These are phyloP conservation scores for Pteropus alecto DNA, from an alignment of 2,113 vertebrate species.

Conservation along the genomic window DNA sequence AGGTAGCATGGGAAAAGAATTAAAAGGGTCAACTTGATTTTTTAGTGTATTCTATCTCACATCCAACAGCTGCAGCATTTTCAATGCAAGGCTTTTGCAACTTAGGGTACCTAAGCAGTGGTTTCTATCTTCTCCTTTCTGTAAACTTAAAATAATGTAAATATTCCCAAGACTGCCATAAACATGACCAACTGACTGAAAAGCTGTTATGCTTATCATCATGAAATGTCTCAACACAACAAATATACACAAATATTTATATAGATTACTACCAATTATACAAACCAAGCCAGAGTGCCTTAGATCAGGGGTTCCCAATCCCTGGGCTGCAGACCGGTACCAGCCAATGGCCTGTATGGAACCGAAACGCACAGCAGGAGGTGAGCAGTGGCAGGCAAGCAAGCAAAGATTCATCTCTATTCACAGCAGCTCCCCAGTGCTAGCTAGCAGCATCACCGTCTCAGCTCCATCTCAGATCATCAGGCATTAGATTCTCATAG, in stretches of 20 bases:
- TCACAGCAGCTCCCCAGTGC: too few species aligned
- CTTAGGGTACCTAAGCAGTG: not conserved
- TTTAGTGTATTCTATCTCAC: not conserved
- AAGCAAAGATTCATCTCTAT: too few species aligned
- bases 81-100: not conserved
- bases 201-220: not conserved
- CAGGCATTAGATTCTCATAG: too few species aligned
- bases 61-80: not conserved
- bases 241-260: slow-evolving; percentile 41
- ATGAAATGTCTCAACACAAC: not conserved
- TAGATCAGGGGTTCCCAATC: too few species aligned
- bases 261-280: slow-evolving; percentile 23
- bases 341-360: too few species aligned
- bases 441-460: too few species aligned
- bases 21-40: slow-evolving; percentile 1
- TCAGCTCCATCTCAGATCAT: too few species aligned
- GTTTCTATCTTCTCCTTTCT: not conserved
- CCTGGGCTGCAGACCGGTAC: too few species aligned
- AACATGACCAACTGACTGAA: not conserved
- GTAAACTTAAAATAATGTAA: not conserved
- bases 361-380: too few species aligned
- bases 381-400: too few species aligned
- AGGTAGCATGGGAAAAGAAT: not conserved
- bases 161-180: not conserved
- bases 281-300: not conserved